These are phyloP conservation scores for Paralinhomoeus sp. DNA, from an alignment of 2,888 invertebrate genomes.

Conservation along the genomic window DNA sequence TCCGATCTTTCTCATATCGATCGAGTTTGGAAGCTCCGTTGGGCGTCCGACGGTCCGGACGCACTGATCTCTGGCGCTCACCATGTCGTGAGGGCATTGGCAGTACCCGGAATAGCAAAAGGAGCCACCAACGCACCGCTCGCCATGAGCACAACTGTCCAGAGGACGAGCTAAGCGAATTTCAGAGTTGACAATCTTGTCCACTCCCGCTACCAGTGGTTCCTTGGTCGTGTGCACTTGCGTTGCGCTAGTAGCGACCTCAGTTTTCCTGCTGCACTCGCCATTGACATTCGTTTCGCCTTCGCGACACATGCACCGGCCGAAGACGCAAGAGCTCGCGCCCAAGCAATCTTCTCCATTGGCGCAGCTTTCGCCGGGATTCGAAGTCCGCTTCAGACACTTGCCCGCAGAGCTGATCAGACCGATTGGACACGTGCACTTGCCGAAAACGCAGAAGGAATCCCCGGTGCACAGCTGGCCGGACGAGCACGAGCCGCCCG, in stretches of 20 bases:
- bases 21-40: too few relatives aligned
- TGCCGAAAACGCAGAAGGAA: conserved; percentile 3
- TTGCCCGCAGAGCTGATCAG: neutral
- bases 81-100: conserved; percentile 13
- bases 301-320: neutral
- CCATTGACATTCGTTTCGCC: neutral
- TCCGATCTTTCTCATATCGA: too few relatives aligned
- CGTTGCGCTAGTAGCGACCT: too few relatives aligned
- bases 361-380: neutral
- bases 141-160: conserved; percentile 4
- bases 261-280: neutral
- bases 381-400: neutral
- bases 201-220: too few relatives aligned
- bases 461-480: conserved; percentile 5
- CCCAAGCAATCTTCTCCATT: neutral
- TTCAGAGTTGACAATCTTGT: too few relatives aligned
- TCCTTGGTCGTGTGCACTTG: too few relatives aligned
- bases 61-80: too few relatives aligned
- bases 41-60: too few relatives aligned
- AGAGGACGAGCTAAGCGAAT: neutral
- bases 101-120: conserved; percentile 18
- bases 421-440: conserved; percentile 2
- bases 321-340: neutral
- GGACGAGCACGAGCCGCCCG: conserved; percentile 2
- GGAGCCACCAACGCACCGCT: conserved; percentile 14